Evolutionary conservation across 2,888 invertebrate genomes (phyloP), one percentile per base, ranked within the genome.

Genomic region (Unio delphinus): DNA sequence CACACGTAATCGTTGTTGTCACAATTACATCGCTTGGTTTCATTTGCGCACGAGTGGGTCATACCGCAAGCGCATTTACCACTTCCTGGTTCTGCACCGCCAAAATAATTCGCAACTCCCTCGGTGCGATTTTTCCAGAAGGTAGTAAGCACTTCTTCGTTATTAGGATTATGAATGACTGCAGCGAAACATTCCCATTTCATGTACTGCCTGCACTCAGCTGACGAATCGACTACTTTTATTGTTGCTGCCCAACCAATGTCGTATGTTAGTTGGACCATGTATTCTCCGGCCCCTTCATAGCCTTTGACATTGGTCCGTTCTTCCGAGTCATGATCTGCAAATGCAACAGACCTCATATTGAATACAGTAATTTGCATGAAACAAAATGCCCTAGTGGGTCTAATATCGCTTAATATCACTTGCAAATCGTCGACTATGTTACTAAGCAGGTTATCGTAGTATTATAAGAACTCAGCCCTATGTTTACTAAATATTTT

Each of bases 131-230:
- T 86, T 62, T 74, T 67, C 83, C 83, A 84, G 67, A 80, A 86
- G 4, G 86, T 87, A 18, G 82, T 84, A 56, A 80, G 72, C 68
- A 69, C 69, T 7, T 77, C 77, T 30, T 80, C 77, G 72, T 80
- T 76, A 59, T 75, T 80, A 5, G 78, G 80, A 68, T 86, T 85
- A 67, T 85, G 84, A 61, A 88, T 87, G 56, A 85, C 76, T 8
- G 88, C 84, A 0, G 82, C 84, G 20, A 75, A 69, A 70, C 88
- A 88, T 61, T 87, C 83, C 88, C 88, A 88, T 45, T 77, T 75
- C 73, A 88, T 79, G 75, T 75, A 87, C 82, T 87, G 87, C 56
- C 73, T 69, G 70, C 88, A 88, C 57, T 78, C 68, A 11, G 57
- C 67, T 7, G 88, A 88, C n/a, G 73, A 69, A 74, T 87, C 87